phyloP scores from a whole-genome alignment of 2,888 invertebrate genomes.

The Athetis lepigone region DNA sequence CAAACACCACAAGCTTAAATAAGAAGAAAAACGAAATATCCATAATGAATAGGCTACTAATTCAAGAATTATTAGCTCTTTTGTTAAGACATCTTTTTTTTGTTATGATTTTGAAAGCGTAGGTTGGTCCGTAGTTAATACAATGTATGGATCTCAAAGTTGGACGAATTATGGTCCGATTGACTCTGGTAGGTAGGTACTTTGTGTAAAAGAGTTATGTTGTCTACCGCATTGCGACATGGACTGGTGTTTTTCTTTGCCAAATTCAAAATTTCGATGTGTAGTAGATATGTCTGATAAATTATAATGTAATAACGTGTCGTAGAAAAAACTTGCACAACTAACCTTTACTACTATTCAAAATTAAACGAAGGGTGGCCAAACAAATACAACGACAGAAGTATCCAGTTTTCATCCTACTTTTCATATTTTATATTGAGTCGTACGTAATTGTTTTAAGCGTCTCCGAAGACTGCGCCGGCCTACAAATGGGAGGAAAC shows the following conservation, averaged over 20 bases:
- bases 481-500: no score
- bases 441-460: no score
- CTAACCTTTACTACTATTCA: not conserved
- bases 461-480: no score
- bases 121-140: no score
- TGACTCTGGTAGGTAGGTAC: conserved; percentile 1
- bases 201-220: conserved; percentile 25
- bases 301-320: not conserved
- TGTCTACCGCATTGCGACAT: conserved; percentile 44
- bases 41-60: not conserved
- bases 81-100: not conserved
- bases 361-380: no score
- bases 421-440: no score
- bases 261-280: not conserved
- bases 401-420: no score
- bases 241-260: conserved; percentile 16
- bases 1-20: conserved; percentile 14
- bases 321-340: not conserved
- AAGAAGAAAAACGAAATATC: no score
- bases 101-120: no score
- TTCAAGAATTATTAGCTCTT: not conserved
- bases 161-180: conserved; percentile 16
- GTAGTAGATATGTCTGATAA: not conserved
- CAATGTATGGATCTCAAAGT: not conserved
- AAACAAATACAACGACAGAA: no score